Conservation (phyloP, 2,888 invertebrate genomes). For the Drosophila nr. perissopoda region DNA sequence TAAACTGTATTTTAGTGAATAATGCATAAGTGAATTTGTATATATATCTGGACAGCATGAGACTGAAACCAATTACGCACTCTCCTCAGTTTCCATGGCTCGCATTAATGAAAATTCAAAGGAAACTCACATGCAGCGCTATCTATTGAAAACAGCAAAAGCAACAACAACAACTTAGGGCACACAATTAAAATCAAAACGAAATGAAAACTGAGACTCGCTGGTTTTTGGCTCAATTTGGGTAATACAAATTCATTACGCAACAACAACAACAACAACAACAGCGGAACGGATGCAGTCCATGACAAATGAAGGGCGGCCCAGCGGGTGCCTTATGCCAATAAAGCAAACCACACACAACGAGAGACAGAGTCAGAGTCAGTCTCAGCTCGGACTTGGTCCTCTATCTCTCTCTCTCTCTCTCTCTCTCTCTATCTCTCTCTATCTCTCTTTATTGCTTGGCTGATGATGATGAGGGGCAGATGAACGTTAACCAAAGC, state of each 20-base stretch:
- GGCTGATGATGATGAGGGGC: not conserved
- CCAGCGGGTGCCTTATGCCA: conserved; percentile 58
- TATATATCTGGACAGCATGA: conserved; percentile 43
- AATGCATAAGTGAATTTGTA: not conserved
- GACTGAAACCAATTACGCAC: conserved; percentile 72
- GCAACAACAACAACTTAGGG: conserved; percentile 9
- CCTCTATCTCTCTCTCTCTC: not conserved
- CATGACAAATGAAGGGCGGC: conserved; percentile 73
- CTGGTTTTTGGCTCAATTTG: conserved; percentile 54
- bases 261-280: conserved; percentile 32
- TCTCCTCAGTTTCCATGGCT: conserved; percentile 56
- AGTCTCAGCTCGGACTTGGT: conserved; percentile 20
- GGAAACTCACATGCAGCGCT: conserved; percentile 67
- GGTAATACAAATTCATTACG: conserved; percentile 75
- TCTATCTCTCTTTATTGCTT: not conserved
- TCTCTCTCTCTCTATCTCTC: not conserved
- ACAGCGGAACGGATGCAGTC: conserved; percentile 49
- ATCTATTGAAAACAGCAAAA: conserved; percentile 17
- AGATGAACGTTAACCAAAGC: not conserved
- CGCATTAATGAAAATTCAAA: conserved; percentile 69
- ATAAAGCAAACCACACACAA: conserved; percentile 60
- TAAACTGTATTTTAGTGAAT: too few species aligned
- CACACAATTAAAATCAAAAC: conserved; percentile 17
- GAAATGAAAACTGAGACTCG: conserved; percentile 58
- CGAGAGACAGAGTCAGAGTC: conserved; percentile 22